phyloP scores from a whole-genome alignment of 1,140 invertebrate genomes.

The Conopomorpha cramerella region DNA sequence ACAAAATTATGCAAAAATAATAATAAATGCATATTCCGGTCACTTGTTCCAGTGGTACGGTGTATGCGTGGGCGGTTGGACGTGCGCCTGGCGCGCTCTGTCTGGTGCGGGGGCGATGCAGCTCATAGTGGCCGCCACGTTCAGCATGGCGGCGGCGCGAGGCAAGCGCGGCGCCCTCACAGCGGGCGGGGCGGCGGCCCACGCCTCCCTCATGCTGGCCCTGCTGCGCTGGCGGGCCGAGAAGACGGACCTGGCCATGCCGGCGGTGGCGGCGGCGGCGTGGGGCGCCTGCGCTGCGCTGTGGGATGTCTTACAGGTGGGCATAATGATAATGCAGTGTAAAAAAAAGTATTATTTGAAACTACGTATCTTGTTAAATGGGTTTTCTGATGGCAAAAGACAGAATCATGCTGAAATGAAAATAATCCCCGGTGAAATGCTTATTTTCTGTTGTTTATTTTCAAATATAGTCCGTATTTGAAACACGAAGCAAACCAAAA shows the following conservation, averaged over 20 bases:
- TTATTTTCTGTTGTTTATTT: too few relatives aligned
- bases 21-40: too few relatives aligned
- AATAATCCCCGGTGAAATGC: too few relatives aligned
- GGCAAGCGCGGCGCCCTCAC: conserved; percentile 68
- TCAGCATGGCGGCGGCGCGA: conserved; percentile 70
- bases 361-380: background rate
- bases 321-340: background rate
- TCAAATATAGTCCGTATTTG: too few relatives aligned
- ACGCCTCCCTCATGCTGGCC: conserved; percentile 69
- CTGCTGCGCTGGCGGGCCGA: conserved; percentile 65
- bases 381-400: background rate
- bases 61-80: conserved; percentile 67
- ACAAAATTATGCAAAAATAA: too few relatives aligned
- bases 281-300: conserved; percentile 78
- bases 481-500: too few relatives aligned
- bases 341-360: too few relatives aligned
- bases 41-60: conserved; percentile 45
- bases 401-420: too few relatives aligned
- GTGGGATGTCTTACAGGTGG: conserved; percentile 68
- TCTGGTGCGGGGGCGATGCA: conserved; percentile 68
- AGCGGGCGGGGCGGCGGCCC: conserved; percentile 70
- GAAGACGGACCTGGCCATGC: conserved; percentile 65
- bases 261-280: conserved; percentile 72
- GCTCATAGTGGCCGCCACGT: conserved; percentile 68
- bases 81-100: conserved; percentile 68